Evolutionary conservation across 2,113 vertebrate species (phyloP).

Genomic region (Picathartes gymnocephalus): DNA sequence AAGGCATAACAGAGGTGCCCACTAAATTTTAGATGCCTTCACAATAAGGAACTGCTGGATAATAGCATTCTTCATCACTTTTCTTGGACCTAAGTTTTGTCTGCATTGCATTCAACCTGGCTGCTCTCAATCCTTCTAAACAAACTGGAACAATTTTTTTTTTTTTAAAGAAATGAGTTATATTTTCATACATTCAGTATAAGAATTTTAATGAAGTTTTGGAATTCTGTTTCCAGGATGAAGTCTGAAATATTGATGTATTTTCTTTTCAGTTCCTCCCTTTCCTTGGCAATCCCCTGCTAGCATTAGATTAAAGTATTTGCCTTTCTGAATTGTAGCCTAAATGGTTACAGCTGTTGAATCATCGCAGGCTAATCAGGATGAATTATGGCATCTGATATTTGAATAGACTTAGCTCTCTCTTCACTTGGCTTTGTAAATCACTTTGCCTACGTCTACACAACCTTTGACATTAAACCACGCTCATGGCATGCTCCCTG

Average conservation of each 20-base stretch:
- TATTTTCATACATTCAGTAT: background rate
- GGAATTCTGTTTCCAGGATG: conserved; percentile 28
- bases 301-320: conserved; percentile 47
- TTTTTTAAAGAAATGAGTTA: background rate
- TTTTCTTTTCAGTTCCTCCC: conserved; percentile 60
- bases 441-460: background rate
- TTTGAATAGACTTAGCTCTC: conserved; percentile 34
- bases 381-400: conserved; percentile 49
- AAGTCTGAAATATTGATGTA: conserved; percentile 46
- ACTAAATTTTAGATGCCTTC: background rate
- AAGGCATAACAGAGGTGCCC: background rate
- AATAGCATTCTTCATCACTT: background rate
- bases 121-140: background rate
- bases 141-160: background rate
- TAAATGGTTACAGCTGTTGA: conserved; percentile 65
- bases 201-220: conserved; percentile 35
- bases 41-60: background rate
- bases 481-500: background rate
- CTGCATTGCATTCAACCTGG: background rate
- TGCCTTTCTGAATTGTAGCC: conserved; percentile 46
- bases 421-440: conserved; percentile 36
- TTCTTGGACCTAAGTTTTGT: background rate
- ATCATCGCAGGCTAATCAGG: conserved; percentile 46
- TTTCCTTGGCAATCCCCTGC: conserved; percentile 24
- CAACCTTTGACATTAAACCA: conserved; percentile 13